Percentiles rank a stretch among this genome's conserved stretches.
Conservation (phyloP, 2,113 vertebrate species). For the Chlorocebus sabaeus region DNA sequence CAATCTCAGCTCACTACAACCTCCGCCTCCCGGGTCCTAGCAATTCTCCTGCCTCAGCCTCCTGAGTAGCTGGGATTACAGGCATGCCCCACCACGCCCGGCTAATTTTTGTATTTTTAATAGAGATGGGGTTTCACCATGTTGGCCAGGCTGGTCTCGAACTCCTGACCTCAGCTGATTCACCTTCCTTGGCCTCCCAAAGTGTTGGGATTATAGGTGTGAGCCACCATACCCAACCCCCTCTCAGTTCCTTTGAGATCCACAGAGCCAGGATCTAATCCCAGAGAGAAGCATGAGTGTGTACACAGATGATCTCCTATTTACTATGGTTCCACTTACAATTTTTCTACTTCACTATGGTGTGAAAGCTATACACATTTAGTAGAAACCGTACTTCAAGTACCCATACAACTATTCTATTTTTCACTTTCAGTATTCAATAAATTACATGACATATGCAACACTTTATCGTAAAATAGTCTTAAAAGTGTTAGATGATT, state of each 20-base stretch:
- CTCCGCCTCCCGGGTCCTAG: too few species aligned
- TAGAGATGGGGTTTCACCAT: too few species aligned
- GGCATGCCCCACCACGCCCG: too few species aligned
- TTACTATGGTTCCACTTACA: background rate
- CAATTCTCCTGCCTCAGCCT: too few species aligned
- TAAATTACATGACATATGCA: background rate
- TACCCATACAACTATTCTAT: background rate
- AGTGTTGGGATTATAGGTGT: too few species aligned
- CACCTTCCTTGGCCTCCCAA: too few species aligned
- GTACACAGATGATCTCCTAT: background rate
- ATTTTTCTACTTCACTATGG: background rate
- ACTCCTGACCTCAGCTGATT: too few species aligned
- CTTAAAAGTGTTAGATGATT: background rate
- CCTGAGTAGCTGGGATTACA: too few species aligned
- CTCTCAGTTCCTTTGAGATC: background rate
- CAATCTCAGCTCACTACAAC: too few species aligned
- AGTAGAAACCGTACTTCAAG: background rate
- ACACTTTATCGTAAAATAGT: background rate
- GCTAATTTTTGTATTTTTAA: too few species aligned
- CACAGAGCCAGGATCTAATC: background rate
- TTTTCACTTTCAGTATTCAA: background rate
- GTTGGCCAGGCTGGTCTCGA: too few species aligned
- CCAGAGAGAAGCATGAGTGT: background rate
- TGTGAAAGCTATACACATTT: background rate
- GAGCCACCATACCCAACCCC: too few species aligned